A percentile compares a stretch with the other conserved stretches of the same genome.
These are phyloP conservation scores for Samia ricini DNA, from an alignment of 1,140 invertebrate genomes.

Conservation along the genomic window DNA sequence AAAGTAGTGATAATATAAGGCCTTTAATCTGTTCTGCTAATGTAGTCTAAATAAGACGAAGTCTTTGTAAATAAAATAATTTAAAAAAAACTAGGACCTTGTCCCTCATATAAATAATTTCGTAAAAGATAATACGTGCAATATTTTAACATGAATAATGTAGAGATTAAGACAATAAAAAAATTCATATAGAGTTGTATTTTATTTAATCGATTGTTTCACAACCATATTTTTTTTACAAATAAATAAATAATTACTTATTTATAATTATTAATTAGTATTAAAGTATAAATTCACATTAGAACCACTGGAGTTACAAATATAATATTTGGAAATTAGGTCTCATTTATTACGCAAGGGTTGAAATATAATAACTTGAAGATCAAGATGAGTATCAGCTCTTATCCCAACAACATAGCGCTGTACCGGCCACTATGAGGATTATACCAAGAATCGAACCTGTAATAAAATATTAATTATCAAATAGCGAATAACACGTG, in stretches of 20 bases:
- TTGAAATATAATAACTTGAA: no score
- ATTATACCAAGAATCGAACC: constrained; percentile 69
- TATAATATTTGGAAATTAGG: no score
- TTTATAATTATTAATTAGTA: no score
- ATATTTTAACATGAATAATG: neutral
- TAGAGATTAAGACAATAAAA: neutral
- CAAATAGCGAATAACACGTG: no score
- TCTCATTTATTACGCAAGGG: no score
- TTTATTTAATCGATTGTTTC: neutral
- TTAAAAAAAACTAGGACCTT: neutral
- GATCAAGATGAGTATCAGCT: no score
- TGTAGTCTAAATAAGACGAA: neutral
- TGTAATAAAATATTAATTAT: constrained; percentile 36
- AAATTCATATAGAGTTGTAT: neutral
- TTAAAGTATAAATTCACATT: no score
- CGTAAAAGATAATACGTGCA: neutral
- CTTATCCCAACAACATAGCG: constrained; percentile 70
- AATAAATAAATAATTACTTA: no score
- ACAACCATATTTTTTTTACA: neutral
- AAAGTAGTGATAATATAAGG: neutral
- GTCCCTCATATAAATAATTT: neutral
- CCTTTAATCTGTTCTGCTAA: neutral
- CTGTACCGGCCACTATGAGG: constrained; percentile 67
- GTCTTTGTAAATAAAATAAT: neutral
- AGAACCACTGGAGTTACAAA: no score